Conservation (phyloP, 2,888 invertebrate genomes). For the Drosophila nr. medialis region DNA sequence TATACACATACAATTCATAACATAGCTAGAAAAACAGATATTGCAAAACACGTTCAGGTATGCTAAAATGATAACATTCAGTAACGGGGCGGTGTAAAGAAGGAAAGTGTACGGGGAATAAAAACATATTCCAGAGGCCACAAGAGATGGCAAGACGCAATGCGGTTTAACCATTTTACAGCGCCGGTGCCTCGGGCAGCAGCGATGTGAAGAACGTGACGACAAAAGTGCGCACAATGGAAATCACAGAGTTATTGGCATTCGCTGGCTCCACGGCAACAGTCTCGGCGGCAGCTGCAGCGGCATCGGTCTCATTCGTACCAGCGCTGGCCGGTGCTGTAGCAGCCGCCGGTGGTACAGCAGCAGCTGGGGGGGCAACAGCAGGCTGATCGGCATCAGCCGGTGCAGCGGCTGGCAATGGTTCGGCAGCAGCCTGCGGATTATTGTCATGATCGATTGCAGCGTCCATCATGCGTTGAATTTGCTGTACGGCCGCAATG, state of each 20-base stretch:
- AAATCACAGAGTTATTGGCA: slow-evolving; percentile 88
- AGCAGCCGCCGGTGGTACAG: slow-evolving; percentile 8
- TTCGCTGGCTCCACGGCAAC: slow-evolving; percentile 81
- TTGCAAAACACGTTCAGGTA: slow-evolving; percentile 53
- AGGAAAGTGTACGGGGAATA: slow-evolving; percentile 23
- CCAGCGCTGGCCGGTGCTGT: slow-evolving; percentile 35
- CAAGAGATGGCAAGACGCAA: slow-evolving; percentile 15
- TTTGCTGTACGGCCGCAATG: slow-evolving; percentile 67
- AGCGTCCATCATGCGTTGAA: slow-evolving; percentile 68
- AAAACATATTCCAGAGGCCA: slow-evolving; percentile 27
- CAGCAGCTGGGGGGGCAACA: slow-evolving; percentile 36
- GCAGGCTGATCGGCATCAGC: slow-evolving; percentile 27
- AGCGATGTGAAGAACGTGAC: slow-evolving; percentile 97
- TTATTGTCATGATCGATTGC: slow-evolving; percentile 63
- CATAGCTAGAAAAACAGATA: slow-evolving; percentile 63
- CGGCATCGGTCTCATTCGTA: slow-evolving; percentile 44
- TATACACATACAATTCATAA: slow-evolving; percentile 46
- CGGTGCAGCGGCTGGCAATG: slow-evolving; percentile 36
- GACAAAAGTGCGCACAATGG: slow-evolving; percentile 95
- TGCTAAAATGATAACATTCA: slow-evolving; percentile 57
- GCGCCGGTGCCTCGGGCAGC: slow-evolving; percentile 93
- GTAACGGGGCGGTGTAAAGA: slow-evolving; percentile 22
- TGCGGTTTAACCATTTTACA: slow-evolving; percentile 60
- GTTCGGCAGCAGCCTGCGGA: slow-evolving; percentile 53
- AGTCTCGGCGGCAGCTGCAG: slow-evolving; percentile 58